phyloP scores from a whole-genome alignment of 2,888 invertebrate genomes.

The Orchesellides sinensis region DNA sequence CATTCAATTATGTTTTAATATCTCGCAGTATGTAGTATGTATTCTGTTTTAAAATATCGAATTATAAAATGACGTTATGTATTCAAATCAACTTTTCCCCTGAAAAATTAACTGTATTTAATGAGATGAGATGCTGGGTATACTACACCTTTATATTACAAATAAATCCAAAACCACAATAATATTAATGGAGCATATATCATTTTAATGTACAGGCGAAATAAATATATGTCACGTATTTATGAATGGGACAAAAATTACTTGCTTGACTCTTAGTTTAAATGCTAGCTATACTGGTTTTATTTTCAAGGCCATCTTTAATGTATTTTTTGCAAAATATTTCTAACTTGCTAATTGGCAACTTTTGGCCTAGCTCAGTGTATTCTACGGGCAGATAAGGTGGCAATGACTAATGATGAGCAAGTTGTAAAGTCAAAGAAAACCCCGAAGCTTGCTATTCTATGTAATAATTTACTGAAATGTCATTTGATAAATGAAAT shows the following conservation, averaged over 20 bases:
- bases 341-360: too few relatives aligned
- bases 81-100: neutral
- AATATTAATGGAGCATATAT: neutral
- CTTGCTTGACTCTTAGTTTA: neutral
- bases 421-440: too few relatives aligned
- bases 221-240: neutral
- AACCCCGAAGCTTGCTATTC: too few relatives aligned
- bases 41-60: too few relatives aligned
- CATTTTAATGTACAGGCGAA: neutral
- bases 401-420: too few relatives aligned
- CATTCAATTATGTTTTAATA: too few relatives aligned
- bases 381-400: too few relatives aligned
- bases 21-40: too few relatives aligned
- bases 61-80: too few relatives aligned
- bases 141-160: neutral
- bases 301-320: neutral
- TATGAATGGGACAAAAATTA: neutral
- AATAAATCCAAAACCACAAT: neutral
- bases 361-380: too few relatives aligned
- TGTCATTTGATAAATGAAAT: neutral
- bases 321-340: neutral
- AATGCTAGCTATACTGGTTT: neutral
- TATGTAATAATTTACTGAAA: conserved; percentile 4
- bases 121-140: too few relatives aligned
- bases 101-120: neutral